Evolutionary conservation across 2,888 invertebrate genomes (phyloP).

Genomic region (Antheraea yamamai): DNA sequence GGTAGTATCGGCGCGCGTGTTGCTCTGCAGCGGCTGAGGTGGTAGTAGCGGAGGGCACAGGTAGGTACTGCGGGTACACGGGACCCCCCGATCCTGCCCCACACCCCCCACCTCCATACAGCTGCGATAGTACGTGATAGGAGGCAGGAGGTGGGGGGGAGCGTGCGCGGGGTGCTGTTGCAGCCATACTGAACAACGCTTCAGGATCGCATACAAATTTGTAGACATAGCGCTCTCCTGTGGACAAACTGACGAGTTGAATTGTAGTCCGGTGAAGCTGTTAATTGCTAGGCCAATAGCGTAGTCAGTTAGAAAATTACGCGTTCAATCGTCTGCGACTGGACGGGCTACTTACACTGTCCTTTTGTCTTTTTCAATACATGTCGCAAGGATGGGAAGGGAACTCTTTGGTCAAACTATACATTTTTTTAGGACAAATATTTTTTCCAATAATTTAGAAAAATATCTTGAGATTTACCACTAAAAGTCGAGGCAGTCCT

Average conservation of each 20-base stretch:
- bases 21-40: constrained; percentile 33
- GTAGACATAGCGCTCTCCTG: constrained; percentile 97
- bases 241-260: background rate
- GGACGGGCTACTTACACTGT: no score
- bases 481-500: no score
- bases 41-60: background rate
- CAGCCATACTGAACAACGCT: constrained; percentile 92
- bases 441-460: no score
- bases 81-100: constrained; percentile 42
- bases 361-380: no score
- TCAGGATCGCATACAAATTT: constrained; percentile 98
- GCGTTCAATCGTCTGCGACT: no score
- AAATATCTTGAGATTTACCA: no score
- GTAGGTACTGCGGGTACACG: constrained; percentile 54
- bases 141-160: constrained; percentile 40
- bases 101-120: constrained; percentile 49
- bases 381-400: no score
- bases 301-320: no score
- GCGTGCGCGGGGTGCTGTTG: constrained; percentile 39
- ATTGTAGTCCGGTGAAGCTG: background rate
- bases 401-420: no score
- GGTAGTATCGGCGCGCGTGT: constrained; percentile 49
- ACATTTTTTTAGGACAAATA: no score
- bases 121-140: constrained; percentile 60
- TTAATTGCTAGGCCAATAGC: no score